Evolutionary conservation across 2,113 vertebrate genomes (phyloP).

Genomic region (Platichthys stellatus): DNA sequence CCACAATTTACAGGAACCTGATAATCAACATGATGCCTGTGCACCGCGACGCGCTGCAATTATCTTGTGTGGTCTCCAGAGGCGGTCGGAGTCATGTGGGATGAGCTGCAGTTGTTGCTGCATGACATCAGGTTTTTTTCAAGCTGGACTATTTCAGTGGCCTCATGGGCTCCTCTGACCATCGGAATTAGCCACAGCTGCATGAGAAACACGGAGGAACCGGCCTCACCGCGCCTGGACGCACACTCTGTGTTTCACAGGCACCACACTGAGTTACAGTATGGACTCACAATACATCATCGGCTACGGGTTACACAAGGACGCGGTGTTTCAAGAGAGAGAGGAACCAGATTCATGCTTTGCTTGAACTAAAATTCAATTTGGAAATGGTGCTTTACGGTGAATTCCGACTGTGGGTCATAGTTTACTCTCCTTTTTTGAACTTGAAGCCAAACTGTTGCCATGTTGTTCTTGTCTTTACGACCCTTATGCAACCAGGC

Average conservation of each 20-base stretch:
- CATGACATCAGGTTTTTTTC: conserved; percentile 66
- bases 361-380: neutral
- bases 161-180: conserved; percentile 46
- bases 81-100: conserved; percentile 45
- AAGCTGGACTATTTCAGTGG: conserved; percentile 45
- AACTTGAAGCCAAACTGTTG: neutral
- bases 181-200: conserved; percentile 46
- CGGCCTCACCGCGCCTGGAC: conserved; percentile 28
- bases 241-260: neutral
- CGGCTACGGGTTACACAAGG: conserved; percentile 1
- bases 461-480: neutral
- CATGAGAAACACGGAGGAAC: conserved; percentile 33
- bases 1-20: conserved; percentile 18
- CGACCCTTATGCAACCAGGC: too few species aligned
- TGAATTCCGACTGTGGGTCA: neutral
- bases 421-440: too few species aligned
- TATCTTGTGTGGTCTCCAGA: conserved; percentile 67
- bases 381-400: neutral
- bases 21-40: conserved; percentile 53
- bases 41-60: conserved; percentile 53
- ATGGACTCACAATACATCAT: conserved; percentile 2
- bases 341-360: neutral
- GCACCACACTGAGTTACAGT: neutral
- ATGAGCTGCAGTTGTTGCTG: conserved; percentile 55
- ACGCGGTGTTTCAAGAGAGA: neutral